Conservation (phyloP, 1,140 invertebrate species). For the Nasonia giraulti region DNA sequence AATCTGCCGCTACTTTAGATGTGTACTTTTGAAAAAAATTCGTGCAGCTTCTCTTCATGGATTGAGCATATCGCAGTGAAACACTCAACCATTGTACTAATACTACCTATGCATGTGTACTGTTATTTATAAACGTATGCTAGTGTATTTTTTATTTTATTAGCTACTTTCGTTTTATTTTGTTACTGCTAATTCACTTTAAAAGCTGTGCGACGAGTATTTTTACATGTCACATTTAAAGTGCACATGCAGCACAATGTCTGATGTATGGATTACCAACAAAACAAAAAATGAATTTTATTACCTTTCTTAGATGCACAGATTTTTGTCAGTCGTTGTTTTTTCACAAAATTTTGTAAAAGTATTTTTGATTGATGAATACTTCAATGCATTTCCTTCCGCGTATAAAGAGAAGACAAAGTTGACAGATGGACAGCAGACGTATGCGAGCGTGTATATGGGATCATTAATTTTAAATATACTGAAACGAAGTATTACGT, state of each 20-base stretch:
- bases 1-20: background rate
- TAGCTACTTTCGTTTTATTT: background rate
- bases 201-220: conserved; percentile 1
- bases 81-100: conserved; percentile 10
- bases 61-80: conserved; percentile 25
- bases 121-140: conserved; percentile 40
- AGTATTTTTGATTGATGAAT: background rate
- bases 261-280: background rate
- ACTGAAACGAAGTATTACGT: conserved; percentile 47
- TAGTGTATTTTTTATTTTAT: conserved; percentile 37
- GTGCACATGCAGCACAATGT: background rate
- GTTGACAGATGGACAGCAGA: conserved; percentile 7
- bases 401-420: no score
- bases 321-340: conserved; percentile 28
- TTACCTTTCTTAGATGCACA: conserved; percentile 27
- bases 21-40: conserved; percentile 21
- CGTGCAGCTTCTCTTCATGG: conserved; percentile 32
- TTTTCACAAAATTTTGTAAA: conserved; percentile 31
- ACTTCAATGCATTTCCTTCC: no score
- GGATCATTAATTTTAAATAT: conserved; percentile 45
- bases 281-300: conserved; percentile 19
- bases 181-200: conserved; percentile 14
- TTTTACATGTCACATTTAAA: conserved; percentile 13
- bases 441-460: conserved; percentile 26
- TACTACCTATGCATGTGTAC: conserved; percentile 23